phyloP scores from a whole-genome alignment of 1,140 invertebrate species.

The Drepana arcuata region DNA sequence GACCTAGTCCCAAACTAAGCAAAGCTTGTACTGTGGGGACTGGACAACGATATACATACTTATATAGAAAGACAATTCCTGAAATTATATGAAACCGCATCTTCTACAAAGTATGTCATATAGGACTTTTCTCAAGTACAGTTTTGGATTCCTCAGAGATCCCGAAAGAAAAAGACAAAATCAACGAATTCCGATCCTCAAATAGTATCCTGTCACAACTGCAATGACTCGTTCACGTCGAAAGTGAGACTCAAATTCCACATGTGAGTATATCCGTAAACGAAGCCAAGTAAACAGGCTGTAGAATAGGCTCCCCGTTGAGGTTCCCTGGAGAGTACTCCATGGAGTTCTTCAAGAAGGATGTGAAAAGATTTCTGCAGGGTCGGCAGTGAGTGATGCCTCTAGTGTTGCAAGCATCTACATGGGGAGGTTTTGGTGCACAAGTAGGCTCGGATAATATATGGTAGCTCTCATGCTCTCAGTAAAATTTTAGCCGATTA shows the following conservation, averaged over 20 bases:
- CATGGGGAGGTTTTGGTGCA: neutral
- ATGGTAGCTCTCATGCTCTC: too few relatives aligned
- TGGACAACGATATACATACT: too few relatives aligned
- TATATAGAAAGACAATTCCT: too few relatives aligned
- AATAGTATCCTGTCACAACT: conserved; percentile 53
- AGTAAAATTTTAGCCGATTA: too few relatives aligned
- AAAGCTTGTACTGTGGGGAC: too few relatives aligned
- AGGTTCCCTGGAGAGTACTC: neutral
- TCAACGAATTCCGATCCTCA: conserved; percentile 31
- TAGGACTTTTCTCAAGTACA: neutral
- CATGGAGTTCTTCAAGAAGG: neutral
- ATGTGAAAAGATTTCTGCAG: neutral
- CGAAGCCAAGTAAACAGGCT: too few relatives aligned
- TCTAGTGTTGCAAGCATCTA: neutral
- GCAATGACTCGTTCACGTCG: conserved; percentile 54
- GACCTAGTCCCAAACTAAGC: too few relatives aligned
- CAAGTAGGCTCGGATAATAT: too few relatives aligned
- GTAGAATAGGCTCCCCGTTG: neutral
- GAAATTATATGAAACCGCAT: too few relatives aligned
- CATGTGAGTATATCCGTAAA: conserved; percentile 47
- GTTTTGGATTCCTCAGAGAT: conserved; percentile 32
- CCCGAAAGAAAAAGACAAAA: conserved; percentile 30
- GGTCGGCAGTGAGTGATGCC: too few relatives aligned
- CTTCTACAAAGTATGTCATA: neutral
- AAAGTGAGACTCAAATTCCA: conserved; percentile 63